A percentile compares a stretch with the other conserved stretches of the same genome.
These are phyloP conservation scores for Uropetala carovei DNA, from an alignment of 2,888 invertebrate genomes.

Conservation along the genomic window DNA sequence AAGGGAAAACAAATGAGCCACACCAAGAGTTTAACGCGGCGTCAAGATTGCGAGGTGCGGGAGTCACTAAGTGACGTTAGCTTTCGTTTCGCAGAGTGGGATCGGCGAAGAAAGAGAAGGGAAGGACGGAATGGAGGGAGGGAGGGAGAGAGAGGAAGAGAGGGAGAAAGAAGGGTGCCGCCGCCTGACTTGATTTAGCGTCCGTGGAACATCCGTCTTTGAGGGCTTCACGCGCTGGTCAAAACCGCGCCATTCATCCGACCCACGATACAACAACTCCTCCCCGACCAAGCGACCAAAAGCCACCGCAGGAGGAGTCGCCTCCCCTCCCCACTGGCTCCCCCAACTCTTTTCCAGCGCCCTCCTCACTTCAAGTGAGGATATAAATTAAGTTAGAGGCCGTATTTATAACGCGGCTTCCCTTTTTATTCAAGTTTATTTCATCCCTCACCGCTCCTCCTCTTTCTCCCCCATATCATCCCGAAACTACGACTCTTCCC, in stretches of 20 bases:
- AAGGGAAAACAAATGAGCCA: too few species aligned
- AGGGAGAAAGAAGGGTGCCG: neutral
- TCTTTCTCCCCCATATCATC: conserved; percentile 7
- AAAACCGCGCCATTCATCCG: conserved; percentile 59
- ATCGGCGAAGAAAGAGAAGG: too few species aligned
- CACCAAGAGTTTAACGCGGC: too few species aligned
- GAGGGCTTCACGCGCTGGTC: conserved; percentile 41
- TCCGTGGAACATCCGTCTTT: conserved; percentile 46
- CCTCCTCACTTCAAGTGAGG: conserved; percentile 25
- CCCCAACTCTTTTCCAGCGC: neutral
- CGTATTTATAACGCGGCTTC: conserved; percentile 52
- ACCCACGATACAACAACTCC: conserved; percentile 42
- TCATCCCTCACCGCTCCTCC: conserved; percentile 19
- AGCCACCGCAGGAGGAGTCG: neutral
- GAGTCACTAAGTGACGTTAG: too few species aligned
- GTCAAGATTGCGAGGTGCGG: too few species aligned
- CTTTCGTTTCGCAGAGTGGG: too few species aligned
- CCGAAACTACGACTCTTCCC: conserved; percentile 50
- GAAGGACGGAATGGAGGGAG: too few species aligned
- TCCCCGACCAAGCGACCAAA: conserved; percentile 25
- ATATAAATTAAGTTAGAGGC: conserved; percentile 46
- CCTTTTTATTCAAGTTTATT: conserved; percentile 58
- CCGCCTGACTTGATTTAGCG: conserved; percentile 43
- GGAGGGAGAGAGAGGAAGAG: neutral
- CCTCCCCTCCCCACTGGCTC: neutral